A percentile compares a stretch with the other conserved stretches of the same genome.
These are phyloP conservation scores for Clivina fossor DNA, from an alignment of 2,888 invertebrate species.

Conservation along the genomic window DNA sequence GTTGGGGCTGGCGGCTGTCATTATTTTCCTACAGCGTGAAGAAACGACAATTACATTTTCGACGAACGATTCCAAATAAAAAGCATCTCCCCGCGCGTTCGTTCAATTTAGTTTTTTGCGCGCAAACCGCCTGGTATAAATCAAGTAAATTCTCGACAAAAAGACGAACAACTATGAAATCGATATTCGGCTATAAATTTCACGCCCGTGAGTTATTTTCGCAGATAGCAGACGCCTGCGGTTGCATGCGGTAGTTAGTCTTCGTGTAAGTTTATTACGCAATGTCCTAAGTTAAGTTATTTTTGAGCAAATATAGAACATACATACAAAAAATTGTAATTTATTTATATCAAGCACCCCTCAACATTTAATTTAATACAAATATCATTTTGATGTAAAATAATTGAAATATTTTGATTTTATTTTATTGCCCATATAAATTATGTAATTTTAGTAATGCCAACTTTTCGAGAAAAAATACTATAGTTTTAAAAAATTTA, in stretches of 20 bases:
- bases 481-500: too few species aligned
- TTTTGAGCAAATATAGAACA: too few species aligned
- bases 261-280: not conserved
- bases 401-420: too few species aligned
- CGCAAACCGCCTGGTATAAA: conserved; percentile 20
- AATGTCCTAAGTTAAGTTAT: not conserved
- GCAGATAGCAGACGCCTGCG: too few species aligned
- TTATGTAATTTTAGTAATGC: too few species aligned
- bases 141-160: conserved; percentile 16
- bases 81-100: conserved; percentile 21
- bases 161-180: conserved; percentile 26
- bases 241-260: not conserved
- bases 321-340: not conserved
- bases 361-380: too few species aligned
- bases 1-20: too few species aligned
- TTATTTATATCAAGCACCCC: too few species aligned
- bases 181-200: conserved; percentile 30
- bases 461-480: too few species aligned
- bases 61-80: conserved; percentile 20
- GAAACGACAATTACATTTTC: conserved; percentile 20
- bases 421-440: too few species aligned
- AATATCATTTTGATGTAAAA: too few species aligned
- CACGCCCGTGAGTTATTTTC: conserved; percentile 28
- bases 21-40: too few species aligned
- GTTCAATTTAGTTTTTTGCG: conserved; percentile 21